phyloP scores from a whole-genome alignment of 2,113 vertebrate species.

The Danio rerio region DNA sequence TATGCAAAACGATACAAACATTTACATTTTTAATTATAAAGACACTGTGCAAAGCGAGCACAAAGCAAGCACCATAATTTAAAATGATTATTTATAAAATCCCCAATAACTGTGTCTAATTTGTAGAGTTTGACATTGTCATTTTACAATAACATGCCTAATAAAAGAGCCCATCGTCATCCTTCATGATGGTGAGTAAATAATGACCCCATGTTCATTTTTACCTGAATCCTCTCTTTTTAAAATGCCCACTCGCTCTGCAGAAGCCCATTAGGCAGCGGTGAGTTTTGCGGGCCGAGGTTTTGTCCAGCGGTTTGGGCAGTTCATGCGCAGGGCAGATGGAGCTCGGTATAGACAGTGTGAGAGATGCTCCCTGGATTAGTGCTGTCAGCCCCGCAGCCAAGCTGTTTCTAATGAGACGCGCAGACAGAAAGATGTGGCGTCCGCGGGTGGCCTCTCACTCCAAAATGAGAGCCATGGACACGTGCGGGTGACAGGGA shows the following conservation, averaged over 20 bases:
- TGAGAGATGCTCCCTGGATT: conserved; percentile 63
- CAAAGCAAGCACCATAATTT: too few species aligned
- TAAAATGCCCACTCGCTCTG: background rate
- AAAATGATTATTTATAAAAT: too few species aligned
- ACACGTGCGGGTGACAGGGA: conserved; percentile 62
- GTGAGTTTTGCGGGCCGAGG: conserved; percentile 2
- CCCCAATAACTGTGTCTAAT: too few species aligned
- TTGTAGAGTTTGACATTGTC: too few species aligned
- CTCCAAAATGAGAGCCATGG: conserved; percentile 79
- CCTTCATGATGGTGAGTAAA: background rate
- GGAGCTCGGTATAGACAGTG: conserved; percentile 63
- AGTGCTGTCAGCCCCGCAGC: conserved; percentile 59
- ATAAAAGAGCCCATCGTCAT: background rate
- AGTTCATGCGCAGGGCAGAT: conserved; percentile 50
- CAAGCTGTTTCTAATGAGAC: conserved; percentile 75
- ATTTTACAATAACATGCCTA: too few species aligned
- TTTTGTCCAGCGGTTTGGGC: conserved; percentile 61
- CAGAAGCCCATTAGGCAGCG: background rate
- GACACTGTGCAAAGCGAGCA: too few species aligned
- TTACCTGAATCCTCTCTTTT: background rate
- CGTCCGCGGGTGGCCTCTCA: conserved; percentile 76
- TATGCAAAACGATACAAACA: too few species aligned
- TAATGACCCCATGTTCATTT: background rate
- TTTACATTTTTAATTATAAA: too few species aligned
- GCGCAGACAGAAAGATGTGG: conserved; percentile 79